Conservation (phyloP, 2,888 invertebrate species). For the Adela reaumurella region DNA sequence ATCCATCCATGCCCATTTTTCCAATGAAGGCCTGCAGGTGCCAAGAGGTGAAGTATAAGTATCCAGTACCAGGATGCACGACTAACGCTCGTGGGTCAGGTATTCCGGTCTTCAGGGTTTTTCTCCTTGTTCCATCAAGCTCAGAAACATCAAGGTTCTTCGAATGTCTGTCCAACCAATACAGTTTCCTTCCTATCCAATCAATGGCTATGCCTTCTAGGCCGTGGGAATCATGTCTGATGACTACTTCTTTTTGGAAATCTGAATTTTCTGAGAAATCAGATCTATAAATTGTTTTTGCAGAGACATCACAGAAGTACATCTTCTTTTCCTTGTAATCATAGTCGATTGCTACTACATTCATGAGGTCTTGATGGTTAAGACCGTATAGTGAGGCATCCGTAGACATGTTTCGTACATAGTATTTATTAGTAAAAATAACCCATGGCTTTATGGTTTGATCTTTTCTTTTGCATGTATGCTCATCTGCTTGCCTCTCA, state of each 20-base stretch:
- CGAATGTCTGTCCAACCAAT: constrained; percentile 95
- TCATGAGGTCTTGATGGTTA: constrained; percentile 91
- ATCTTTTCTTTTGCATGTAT: constrained; percentile 87
- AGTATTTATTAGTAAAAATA: constrained; percentile 95
- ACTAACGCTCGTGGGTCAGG: constrained; percentile 93
- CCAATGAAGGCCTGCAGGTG: constrained; percentile 94
- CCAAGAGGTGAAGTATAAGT: constrained; percentile 95
- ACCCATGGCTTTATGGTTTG: constrained; percentile 74
- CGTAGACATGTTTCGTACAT: constrained; percentile 91
- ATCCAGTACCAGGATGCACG: constrained; percentile 91
- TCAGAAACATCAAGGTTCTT: constrained; percentile 94
- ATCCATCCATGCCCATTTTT: constrained; percentile 95
- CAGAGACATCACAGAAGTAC: constrained; percentile 95
- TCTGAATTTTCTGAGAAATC: constrained; percentile 52
- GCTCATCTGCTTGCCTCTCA: constrained; percentile 80
- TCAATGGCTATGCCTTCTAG: constrained; percentile 97
- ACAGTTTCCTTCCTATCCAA: constrained; percentile 94
- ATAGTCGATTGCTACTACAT: constrained; percentile 95
- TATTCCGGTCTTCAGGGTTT: constrained; percentile 83
- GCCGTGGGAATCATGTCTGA: constrained; percentile 91
- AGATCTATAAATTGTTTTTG: constrained; percentile 87
- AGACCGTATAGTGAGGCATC: constrained; percentile 83
- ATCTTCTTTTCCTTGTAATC: constrained; percentile 80
- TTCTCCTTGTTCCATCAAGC: constrained; percentile 86
- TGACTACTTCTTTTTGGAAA: constrained; percentile 75